Evolutionary conservation across 64 coral and sea anemone genomes (phyloP).

Genomic region (Orbicella faveolata): DNA sequence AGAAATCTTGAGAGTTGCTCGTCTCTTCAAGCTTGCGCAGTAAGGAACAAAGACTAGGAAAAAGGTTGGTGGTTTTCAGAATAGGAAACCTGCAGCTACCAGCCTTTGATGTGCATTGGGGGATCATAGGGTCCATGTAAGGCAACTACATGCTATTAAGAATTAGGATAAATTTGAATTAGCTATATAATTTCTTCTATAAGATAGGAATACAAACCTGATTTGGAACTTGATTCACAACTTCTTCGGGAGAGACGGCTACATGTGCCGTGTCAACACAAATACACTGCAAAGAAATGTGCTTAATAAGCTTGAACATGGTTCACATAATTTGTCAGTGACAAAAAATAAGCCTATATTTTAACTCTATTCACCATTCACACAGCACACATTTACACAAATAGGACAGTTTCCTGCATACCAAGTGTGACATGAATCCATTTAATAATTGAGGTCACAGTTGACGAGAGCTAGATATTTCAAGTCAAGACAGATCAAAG

Average conservation of each 20-base stretch:
- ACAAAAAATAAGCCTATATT: neutral
- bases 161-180: too few species aligned
- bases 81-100: too few species aligned
- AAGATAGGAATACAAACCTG: neutral
- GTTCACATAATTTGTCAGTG: too few species aligned
- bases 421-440: conserved; percentile 75
- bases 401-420: neutral
- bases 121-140: too few species aligned
- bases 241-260: conserved; percentile 48
- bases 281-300: conserved; percentile 17
- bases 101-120: too few species aligned
- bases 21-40: too few species aligned
- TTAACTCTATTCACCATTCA: neutral
- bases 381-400: neutral
- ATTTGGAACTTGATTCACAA: conserved; percentile 9
- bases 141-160: too few species aligned
- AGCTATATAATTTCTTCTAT: neutral
- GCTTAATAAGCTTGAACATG: too few species aligned
- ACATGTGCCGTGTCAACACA: conserved; percentile 53
- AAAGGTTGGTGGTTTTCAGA: too few species aligned
- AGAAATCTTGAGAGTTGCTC: too few species aligned
- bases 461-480: neutral
- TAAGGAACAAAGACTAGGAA: too few species aligned
- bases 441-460: conserved; percentile 6
- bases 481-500: neutral